A percentile compares a stretch with the other conserved stretches of the same genome.
Conservation (phyloP, 2,113 vertebrate genomes). For the Myotis brandtii region DNA sequence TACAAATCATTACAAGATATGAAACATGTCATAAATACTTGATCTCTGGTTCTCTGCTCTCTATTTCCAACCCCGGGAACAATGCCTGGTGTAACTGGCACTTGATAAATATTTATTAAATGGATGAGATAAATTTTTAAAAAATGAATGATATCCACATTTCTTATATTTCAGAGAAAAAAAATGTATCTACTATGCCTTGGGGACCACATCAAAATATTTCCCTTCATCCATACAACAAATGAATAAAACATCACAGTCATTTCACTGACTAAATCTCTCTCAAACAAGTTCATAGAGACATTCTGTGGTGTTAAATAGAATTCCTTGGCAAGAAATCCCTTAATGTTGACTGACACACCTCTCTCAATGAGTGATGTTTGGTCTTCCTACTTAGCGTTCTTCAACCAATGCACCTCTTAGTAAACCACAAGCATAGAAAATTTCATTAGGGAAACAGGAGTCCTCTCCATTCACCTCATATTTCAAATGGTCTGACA, state of each 20-base stretch:
- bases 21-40: constrained; percentile 13
- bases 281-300: background rate
- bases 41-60: background rate
- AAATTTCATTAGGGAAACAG: constrained; percentile 64
- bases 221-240: background rate
- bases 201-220: constrained; percentile 42
- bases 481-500: constrained; percentile 55
- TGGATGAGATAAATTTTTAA: background rate
- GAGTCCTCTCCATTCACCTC: background rate
- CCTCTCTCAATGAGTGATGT: background rate
- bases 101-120: constrained; percentile 44
- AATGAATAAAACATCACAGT: background rate
- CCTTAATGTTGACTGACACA: background rate
- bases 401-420: constrained; percentile 52
- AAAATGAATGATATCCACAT: background rate
- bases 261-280: background rate
- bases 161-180: background rate
- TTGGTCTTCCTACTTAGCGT: constrained; percentile 41
- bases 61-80: background rate
- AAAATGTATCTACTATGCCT: background rate
- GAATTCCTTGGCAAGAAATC: background rate
- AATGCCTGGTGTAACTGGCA: background rate
- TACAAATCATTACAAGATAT: constrained; percentile 54
- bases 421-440: constrained; percentile 72
- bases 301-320: background rate